Conservation (phyloP, 1,140 invertebrate species). For the Heliothis subflexa region DNA sequence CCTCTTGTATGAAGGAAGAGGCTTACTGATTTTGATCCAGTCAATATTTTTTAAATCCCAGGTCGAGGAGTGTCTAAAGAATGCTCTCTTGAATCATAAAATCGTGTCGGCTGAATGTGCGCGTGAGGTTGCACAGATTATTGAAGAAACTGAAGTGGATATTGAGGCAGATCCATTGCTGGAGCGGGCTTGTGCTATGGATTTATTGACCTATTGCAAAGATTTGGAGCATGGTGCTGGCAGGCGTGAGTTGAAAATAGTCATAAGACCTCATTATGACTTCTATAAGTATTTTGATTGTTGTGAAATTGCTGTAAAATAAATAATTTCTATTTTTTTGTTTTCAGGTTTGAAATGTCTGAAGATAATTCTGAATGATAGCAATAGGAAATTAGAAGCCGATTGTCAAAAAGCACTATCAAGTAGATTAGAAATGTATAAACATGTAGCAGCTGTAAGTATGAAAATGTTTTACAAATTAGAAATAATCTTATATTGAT, state of each 20-base stretch:
- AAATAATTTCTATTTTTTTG: constrained; percentile 18
- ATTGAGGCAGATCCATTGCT: constrained; percentile 94
- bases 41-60: constrained; percentile 28
- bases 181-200: constrained; percentile 92
- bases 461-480: constrained; percentile 10
- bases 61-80: constrained; percentile 96
- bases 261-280: not conserved
- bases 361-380: constrained; percentile 90
- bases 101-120: constrained; percentile 91
- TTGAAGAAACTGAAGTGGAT: constrained; percentile 93
- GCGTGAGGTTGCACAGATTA: constrained; percentile 93
- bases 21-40: not conserved
- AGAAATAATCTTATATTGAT: too few species aligned
- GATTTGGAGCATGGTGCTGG: constrained; percentile 94
- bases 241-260: constrained; percentile 87
- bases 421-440: constrained; percentile 95
- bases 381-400: constrained; percentile 88
- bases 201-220: constrained; percentile 94
- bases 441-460: constrained; percentile 93
- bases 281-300: not conserved
- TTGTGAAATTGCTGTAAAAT: not conserved
- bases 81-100: constrained; percentile 90
- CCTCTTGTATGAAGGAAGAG: not conserved
- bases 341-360: constrained; percentile 94
- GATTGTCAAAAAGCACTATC: constrained; percentile 93